Base-by-base conservation (phyloP, 2,888 invertebrate genomes). In the Ectemnius continuus region DNA sequence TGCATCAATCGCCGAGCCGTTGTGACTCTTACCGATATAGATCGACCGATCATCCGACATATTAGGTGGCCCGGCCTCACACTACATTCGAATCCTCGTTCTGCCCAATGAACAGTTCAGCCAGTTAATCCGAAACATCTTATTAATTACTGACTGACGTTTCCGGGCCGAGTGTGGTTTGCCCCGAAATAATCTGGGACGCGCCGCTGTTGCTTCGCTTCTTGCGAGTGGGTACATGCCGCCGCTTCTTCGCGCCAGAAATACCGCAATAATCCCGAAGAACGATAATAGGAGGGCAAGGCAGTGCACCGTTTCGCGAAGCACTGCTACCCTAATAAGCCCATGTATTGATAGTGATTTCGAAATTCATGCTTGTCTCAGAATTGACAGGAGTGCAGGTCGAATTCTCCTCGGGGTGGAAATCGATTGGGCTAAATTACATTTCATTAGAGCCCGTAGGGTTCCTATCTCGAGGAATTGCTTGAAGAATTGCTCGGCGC, bases 211-310 rank as follows among this genome's bases (percentile, higher is more conserved):
- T 36, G 36, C 36, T 36, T 36, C 36, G 36, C 36, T 36, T 36
- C 36, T 36, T 36, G 36, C 36, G 56, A 67, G 46, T 70, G 59
- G 61, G 60, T 69, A 73, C 58, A 68, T 52, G 74, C 74, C 61
- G 62, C 70, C 60, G 60, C 61, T 73, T 61, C 61, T 73, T 61
- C 71, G 64, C 67, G 75, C 67, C 63, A 75, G 74, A 82, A 76
- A 80, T 82, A 76, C 74, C 76, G 67, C 6, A 63, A 67, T 82
- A 72, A 82, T 78, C 70, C 73, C 67, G 67, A 57, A 59, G 20
- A 61, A 60, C 60, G 73, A 77, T 81, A 79, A 74, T 69, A 79
- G 67, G 63, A 67, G 36, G 36, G 62, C 72, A 64, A 36, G 62
- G 64, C 69, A 36, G 36, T 36, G 36, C 61, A 52, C 52, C 63